Percentiles rank a stretch among this genome's conserved stretches.
These are phyloP conservation scores for Zaprionus taronus DNA, from an alignment of 1,140 invertebrate genomes.

Conservation along the genomic window DNA sequence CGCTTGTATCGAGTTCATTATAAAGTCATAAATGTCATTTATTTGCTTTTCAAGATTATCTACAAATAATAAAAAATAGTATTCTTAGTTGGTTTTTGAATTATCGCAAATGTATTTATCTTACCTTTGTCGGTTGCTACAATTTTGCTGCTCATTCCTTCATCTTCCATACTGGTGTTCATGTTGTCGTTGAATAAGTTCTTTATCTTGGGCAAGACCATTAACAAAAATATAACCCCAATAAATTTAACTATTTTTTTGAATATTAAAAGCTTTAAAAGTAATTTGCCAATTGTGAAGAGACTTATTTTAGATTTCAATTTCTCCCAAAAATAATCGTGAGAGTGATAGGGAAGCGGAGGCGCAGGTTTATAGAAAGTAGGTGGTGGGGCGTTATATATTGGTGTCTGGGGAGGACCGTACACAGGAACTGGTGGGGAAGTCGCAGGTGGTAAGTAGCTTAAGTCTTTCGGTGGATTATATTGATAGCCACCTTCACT, in stretches of 20 bases:
- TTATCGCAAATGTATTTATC: background rate
- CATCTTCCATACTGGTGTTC: constrained; percentile 53
- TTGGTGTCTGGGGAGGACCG: constrained; percentile 40
- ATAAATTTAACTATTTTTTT: constrained; percentile 92
- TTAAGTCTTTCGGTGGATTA: constrained; percentile 77
- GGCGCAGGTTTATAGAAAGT: constrained; percentile 85
- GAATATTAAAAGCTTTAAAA: constrained; percentile 90
- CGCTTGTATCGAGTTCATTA: constrained; percentile 56
- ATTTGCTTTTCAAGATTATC: constrained; percentile 67
- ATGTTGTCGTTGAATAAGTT: constrained; percentile 68
- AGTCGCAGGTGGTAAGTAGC: constrained; percentile 72
- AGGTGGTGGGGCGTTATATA: constrained; percentile 83
- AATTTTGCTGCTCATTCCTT: constrained; percentile 64
- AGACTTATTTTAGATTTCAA: constrained; percentile 89
- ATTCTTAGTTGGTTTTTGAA: background rate
- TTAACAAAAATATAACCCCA: constrained; percentile 88
- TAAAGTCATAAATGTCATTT: constrained; percentile 67
- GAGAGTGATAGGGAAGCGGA: constrained; percentile 75
- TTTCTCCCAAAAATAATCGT: constrained; percentile 86
- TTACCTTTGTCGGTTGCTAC: constrained; percentile 71
- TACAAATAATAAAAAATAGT: constrained; percentile 42
- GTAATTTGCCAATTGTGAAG: constrained; percentile 89
- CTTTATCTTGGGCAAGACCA: constrained; percentile 90
- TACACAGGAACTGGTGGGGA: constrained; percentile 78
- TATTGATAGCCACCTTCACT: constrained; percentile 67